Evolutionary conservation across 2,797 vertebrate species (phyloP).

Genomic region (Sebastes goodei): DNA sequence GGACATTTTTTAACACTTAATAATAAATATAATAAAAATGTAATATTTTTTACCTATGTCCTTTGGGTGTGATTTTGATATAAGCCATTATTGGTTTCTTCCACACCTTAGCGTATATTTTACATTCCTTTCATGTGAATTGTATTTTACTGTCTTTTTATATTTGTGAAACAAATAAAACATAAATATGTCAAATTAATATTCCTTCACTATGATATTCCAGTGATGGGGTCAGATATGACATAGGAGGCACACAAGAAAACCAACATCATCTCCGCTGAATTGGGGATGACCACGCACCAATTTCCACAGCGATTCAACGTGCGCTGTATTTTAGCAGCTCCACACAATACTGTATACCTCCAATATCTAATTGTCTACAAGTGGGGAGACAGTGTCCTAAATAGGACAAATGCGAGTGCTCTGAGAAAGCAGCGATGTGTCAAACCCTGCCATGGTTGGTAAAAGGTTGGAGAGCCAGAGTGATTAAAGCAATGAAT

Average conservation of each 20-base stretch:
- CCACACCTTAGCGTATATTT: too few species aligned
- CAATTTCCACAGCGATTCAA: not conserved
- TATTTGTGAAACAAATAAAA: too few species aligned
- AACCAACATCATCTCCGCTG: not conserved
- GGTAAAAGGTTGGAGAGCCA: slow-evolving; percentile 60
- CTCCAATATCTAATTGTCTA: slow-evolving; percentile 50
- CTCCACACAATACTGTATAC: not conserved
- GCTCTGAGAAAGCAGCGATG: slow-evolving; percentile 61
- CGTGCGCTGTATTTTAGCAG: slow-evolving; percentile 12
- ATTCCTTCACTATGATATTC: not conserved
- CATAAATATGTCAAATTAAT: not conserved
- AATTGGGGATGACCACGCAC: not conserved
- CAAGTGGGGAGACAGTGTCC: slow-evolving; percentile 41
- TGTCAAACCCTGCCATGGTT: slow-evolving; percentile 60
- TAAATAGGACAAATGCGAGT: slow-evolving; percentile 74
- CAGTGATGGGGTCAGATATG: not conserved
- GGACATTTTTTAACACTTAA: too few species aligned
- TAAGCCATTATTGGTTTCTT: too few species aligned
- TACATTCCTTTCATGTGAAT: too few species aligned
- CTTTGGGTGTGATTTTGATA: too few species aligned
- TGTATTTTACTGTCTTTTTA: too few species aligned
- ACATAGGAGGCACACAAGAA: not conserved
- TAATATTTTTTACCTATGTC: too few species aligned
- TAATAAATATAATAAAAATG: too few species aligned
- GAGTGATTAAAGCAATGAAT: slow-evolving; percentile 83